Evolutionary conservation across 2,888 invertebrate genomes (phyloP).

Genomic region (Bhutanitis thaidina): DNA sequence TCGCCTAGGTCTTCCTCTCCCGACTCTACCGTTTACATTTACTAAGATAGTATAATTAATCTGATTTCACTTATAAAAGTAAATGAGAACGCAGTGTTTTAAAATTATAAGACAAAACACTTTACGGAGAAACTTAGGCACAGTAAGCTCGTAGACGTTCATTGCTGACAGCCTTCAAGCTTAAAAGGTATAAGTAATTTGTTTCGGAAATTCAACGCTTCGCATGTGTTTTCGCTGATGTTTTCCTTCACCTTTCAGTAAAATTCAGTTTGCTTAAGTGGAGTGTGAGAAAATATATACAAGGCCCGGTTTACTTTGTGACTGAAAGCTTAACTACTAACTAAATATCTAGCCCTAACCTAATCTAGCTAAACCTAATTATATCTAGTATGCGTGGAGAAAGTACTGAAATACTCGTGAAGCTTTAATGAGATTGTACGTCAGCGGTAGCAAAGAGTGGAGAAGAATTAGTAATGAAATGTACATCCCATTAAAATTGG

Average conservation of each 20-base stretch:
- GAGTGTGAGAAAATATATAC: conserved; percentile 3
- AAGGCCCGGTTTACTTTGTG: conserved; percentile 6
- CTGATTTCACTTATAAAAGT: too few species aligned
- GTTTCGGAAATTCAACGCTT: conserved; percentile 12
- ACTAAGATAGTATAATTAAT: too few species aligned
- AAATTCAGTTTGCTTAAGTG: conserved; percentile 5
- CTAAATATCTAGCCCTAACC: not conserved
- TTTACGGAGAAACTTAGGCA: conserved; percentile 1
- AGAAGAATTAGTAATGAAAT: not conserved
- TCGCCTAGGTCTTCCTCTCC: too few species aligned
- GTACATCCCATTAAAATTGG: too few species aligned
- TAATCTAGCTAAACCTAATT: too few species aligned
- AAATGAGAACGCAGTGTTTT: too few species aligned
- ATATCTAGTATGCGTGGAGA: not conserved
- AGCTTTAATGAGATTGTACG: not conserved
- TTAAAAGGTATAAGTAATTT: conserved; percentile 9
- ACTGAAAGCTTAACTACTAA: conserved; percentile 3
- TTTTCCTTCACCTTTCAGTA: not conserved
- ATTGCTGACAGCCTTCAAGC: conserved; percentile 2
- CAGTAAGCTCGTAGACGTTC: not conserved
- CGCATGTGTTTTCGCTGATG: conserved; percentile 5
- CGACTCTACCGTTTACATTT: too few species aligned
- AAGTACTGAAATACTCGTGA: not conserved
- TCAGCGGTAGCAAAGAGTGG: too few species aligned
- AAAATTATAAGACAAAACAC: too few species aligned